Evolutionary conservation across 2,113 vertebrate species (phyloP).

Genomic region (Microtus oregoni): DNA sequence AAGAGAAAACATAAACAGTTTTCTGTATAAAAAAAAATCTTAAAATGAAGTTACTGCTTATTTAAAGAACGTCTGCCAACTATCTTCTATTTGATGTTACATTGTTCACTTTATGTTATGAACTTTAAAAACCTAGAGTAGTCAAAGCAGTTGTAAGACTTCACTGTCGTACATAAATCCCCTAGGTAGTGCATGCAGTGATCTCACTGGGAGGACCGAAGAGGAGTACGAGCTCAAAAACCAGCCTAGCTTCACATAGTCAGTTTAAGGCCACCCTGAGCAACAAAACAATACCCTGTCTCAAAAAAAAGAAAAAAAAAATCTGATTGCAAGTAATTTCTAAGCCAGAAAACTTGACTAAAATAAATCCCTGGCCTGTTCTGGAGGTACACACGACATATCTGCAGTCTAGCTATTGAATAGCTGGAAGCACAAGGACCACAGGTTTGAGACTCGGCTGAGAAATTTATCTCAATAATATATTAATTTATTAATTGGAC

Average conservation of each 20-base stretch:
- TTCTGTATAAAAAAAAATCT: constrained; percentile 16
- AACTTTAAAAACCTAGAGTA: constrained; percentile 41
- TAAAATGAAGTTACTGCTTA: constrained; percentile 3
- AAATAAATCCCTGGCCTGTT: neutral
- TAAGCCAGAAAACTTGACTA: constrained; percentile 42
- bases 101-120: constrained; percentile 44
- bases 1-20: constrained; percentile 20
- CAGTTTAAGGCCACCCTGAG: neutral
- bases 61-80: neutral
- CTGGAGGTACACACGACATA: neutral
- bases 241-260: neutral
- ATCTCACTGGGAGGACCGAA: neutral
- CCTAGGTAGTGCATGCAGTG: neutral
- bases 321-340: constrained; percentile 13
- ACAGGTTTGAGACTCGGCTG: neutral
- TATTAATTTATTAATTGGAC: neutral
- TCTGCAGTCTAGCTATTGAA: neutral
- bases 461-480: neutral
- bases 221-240: neutral
- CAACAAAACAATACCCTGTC: neutral
- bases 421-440: neutral
- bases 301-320: neutral
- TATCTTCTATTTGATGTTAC: neutral
- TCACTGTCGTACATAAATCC: neutral
- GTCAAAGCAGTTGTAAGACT: constrained; percentile 23